Evolutionary conservation across 2,797 vertebrate genomes (phyloP).

Genomic region (Pelochelys cantorii): DNA sequence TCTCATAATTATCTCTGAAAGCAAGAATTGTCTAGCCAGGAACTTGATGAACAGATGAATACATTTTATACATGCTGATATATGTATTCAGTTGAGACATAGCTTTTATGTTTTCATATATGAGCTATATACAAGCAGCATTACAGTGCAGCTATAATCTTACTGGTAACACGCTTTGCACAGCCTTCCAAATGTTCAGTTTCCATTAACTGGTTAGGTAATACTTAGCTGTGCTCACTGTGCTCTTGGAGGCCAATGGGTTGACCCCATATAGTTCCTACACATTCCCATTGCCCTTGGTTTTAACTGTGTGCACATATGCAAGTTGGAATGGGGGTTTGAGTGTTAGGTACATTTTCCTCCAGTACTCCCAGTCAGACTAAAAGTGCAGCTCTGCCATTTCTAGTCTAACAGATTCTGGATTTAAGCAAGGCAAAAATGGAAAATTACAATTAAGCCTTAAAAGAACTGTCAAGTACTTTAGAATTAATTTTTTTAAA

Average conservation of each 20-base stretch:
- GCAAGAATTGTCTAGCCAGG: not conserved
- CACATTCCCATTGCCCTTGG: not conserved
- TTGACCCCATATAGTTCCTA: not conserved
- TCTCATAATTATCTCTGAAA: not conserved
- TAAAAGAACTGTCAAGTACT: not conserved
- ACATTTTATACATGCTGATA: not conserved
- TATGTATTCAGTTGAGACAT: not conserved
- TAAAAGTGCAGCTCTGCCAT: not conserved
- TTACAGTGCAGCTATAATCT: not conserved
- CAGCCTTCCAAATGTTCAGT: not conserved
- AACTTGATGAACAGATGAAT: not conserved
- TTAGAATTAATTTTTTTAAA: not conserved
- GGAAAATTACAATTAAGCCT: slow-evolving; percentile 8
- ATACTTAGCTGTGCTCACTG: not conserved
- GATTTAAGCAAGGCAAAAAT: slow-evolving; percentile 16
- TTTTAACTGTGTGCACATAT: not conserved
- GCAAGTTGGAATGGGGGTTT: not conserved
- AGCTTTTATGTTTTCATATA: not conserved
- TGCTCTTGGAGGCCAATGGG: fast-evolving
- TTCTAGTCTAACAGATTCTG: slow-evolving; percentile 12
- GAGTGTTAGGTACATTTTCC: not conserved
- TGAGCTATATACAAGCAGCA: not conserved
- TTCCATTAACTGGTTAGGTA: not conserved
- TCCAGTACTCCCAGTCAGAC: not conserved
- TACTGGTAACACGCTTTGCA: not conserved